phyloP scores from a whole-genome alignment of 2,797 vertebrate genomes.

The Pseudopleuronectes americanus region DNA sequence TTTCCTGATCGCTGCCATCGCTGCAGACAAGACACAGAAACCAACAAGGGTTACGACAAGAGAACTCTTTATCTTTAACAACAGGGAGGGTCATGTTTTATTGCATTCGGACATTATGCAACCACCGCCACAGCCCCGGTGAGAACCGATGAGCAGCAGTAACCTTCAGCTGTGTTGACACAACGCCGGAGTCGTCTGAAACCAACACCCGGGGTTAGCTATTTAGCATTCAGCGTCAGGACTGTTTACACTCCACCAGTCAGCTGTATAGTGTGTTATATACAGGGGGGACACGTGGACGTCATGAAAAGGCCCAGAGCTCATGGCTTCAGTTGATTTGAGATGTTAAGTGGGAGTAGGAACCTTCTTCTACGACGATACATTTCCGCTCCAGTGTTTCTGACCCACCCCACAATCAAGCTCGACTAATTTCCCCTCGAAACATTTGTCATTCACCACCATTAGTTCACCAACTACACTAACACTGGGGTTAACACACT shows the following conservation, averaged over 20 bases:
- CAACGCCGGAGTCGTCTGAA: slow-evolving; percentile 34
- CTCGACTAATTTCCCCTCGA: neutral
- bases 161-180: slow-evolving; percentile 67
- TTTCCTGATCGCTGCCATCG: slow-evolving; percentile 90
- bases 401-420: slow-evolving; percentile 40
- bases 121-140: slow-evolving; percentile 8
- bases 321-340: neutral
- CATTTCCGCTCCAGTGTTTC: slow-evolving; percentile 59
- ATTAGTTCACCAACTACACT: fast-evolving
- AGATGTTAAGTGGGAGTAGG: neutral
- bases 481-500: fast-evolving
- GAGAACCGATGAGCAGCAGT: slow-evolving; percentile 34
- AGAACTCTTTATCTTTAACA: slow-evolving; percentile 11
- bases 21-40: slow-evolving; percentile 51
- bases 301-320: too few relatives aligned
- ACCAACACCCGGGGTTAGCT: slow-evolving; percentile 51
- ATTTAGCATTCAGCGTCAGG: slow-evolving; percentile 11
- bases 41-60: slow-evolving; percentile 11
- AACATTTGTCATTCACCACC: neutral
- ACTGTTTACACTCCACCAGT: neutral
- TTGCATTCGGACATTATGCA: slow-evolving; percentile 35
- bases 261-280: neutral
- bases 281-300: fast-evolving
- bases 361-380: slow-evolving; percentile 29
- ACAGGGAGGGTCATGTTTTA: slow-evolving; percentile 4